Evolutionary conservation across 2,888 invertebrate genomes (phyloP), one percentile per base, ranked within the genome.

Genomic region (Seladonia tumulorum): DNA sequence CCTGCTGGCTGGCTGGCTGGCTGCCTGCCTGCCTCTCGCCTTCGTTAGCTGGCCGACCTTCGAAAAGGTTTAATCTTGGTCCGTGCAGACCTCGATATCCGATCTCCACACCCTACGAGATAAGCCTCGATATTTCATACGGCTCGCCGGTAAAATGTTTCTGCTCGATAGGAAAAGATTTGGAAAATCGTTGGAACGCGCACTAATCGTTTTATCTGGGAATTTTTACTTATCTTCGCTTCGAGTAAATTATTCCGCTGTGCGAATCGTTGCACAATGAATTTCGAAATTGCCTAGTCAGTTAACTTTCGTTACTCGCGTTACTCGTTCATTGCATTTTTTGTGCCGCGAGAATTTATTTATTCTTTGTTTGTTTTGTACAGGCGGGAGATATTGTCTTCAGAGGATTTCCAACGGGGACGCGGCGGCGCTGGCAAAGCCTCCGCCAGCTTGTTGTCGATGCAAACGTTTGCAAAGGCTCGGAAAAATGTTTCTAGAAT

Each of bases 31-130:
- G 18, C 22, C 42, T 35, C 78, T 85, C 74, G 81, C 82, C 83
- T 89, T 91, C 88, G 88, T 90, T 90, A 87, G 84, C 77, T 76
- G n/a, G 82, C 63, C 78, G 73, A 76, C 79, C 84, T 82, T 82
- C 83, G 35, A 83, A 88, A 88, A 89, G 82, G 79, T 89, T 90
- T 91, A 89, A 90, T 91, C 91, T 89, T 42, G 76, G 63, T 22
- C 71, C 60, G 35, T 68, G 60, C 76, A 60, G 68, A 74, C 73
- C 81, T 47, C 77, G 87, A 87, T 83, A 86, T 79, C 76, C 75
- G 70, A 86, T 77, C 78, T 83, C 53, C 22, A 45, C 70, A 73
- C 35, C 14, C 18, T 22, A 16, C 25, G 16, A 29, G 35, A 39
- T 1, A 25, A 80, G 18, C 60, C 45, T 25, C 60, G 76, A 66